These are phyloP conservation scores for Andrena dorsata DNA, from an alignment of 2,888 invertebrate genomes.

Conservation along the genomic window DNA sequence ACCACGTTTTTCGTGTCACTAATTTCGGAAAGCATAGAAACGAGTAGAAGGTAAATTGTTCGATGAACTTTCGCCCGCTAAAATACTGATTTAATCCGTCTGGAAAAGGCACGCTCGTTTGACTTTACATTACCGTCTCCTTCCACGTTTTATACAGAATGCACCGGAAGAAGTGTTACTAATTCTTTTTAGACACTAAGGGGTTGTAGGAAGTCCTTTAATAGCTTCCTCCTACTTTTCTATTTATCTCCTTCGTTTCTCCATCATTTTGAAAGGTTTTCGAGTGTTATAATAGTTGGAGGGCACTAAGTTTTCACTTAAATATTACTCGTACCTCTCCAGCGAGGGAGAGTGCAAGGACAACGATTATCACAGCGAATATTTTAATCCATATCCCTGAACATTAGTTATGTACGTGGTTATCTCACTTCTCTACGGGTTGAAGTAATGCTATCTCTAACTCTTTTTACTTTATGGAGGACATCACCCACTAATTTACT, in stretches of 20 bases:
- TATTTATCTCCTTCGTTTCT: background rate
- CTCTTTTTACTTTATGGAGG: conserved; percentile 1
- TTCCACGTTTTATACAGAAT: background rate
- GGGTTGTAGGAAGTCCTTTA: too few species aligned
- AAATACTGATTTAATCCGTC: conserved; percentile 27
- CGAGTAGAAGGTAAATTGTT: conserved; percentile 32
- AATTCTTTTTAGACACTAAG: background rate
- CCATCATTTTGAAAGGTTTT: background rate
- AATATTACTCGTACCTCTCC: background rate
- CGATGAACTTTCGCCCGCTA: background rate
- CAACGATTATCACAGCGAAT: conserved; percentile 21
- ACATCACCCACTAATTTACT: conserved; percentile 20
- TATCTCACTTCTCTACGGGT: conserved; percentile 37
- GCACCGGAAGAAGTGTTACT: background rate
- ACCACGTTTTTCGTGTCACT: conserved; percentile 39
- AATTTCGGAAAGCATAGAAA: conserved; percentile 30
- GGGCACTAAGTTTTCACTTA: background rate
- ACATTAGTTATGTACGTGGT: conserved; percentile 38
- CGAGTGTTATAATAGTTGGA: too few species aligned
- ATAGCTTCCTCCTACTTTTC: background rate
- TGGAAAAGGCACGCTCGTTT: conserved; percentile 1
- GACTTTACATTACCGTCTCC: conserved; percentile 9
- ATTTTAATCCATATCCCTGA: conserved; percentile 47
- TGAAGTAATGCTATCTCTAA: conserved; percentile 37
- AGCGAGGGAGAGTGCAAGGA: background rate